phyloP scores from a whole-genome alignment of 1,140 invertebrate genomes.

The Lordiphosa mommai region DNA sequence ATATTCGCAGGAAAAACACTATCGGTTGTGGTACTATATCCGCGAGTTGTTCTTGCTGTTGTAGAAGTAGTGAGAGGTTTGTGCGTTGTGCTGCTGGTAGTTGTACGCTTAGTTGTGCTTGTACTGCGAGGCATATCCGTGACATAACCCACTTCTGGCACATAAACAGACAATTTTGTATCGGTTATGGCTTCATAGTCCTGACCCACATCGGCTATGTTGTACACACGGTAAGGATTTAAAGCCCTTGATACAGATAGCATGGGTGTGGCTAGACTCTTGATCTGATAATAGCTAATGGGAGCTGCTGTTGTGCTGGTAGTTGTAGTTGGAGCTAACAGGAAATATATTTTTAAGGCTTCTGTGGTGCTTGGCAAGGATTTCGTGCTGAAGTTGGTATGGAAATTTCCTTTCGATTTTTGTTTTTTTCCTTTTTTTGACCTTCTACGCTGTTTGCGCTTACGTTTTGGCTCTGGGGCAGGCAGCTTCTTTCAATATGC shows the following conservation, averaged over 20 bases:
- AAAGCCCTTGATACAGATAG: slow-evolving; percentile 43
- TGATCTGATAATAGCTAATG: slow-evolving; percentile 30
- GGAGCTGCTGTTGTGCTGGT: slow-evolving; percentile 12
- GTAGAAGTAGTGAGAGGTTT: neutral
- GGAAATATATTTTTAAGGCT: slow-evolving; percentile 3
- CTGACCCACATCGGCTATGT: slow-evolving; percentile 50
- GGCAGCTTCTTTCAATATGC: slow-evolving; percentile 14
- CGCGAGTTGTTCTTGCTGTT: neutral
- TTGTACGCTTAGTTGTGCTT: slow-evolving; percentile 6
- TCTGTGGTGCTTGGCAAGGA: neutral
- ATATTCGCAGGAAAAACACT: too few relatives aligned
- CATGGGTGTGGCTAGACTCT: slow-evolving; percentile 7
- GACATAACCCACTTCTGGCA: slow-evolving; percentile 47
- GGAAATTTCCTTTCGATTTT: slow-evolving; percentile 1
- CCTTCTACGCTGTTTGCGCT: slow-evolving; percentile 10
- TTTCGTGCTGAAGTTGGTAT: neutral
- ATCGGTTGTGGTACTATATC: too few relatives aligned
- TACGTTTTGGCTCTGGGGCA: slow-evolving; percentile 10
- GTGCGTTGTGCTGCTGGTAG: neutral
- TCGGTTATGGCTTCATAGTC: slow-evolving; percentile 51
- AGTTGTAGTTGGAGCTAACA: neutral
- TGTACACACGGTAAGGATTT: slow-evolving; percentile 51
- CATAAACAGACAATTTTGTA: slow-evolving; percentile 38
- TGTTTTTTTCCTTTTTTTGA: neutral
- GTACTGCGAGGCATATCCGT: slow-evolving; percentile 31